A percentile compares a stretch with the other conserved stretches of the same genome.
These are phyloP conservation scores for Myrmecophaga tridactyla DNA, from an alignment of 2,113 vertebrate species.

Conservation along the genomic window DNA sequence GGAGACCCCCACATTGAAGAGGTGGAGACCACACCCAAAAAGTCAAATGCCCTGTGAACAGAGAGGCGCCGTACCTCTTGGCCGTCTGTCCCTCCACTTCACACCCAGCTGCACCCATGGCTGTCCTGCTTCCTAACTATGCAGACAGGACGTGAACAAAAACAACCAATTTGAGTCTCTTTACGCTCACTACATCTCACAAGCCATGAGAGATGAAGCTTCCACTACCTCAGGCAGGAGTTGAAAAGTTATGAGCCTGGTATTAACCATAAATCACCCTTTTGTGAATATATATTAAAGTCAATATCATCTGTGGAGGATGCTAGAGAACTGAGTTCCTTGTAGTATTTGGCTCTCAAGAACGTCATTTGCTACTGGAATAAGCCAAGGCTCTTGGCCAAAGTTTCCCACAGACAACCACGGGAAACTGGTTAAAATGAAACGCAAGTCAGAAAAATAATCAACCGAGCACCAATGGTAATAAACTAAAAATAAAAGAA, in stretches of 20 bases:
- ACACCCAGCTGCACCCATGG: not conserved
- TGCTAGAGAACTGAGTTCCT: not conserved
- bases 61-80: not conserved
- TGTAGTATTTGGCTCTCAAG: not conserved
- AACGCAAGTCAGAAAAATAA: not conserved
- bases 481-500: not conserved
- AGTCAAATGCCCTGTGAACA: fast-evolving
- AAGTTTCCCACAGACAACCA: not conserved
- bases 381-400: not conserved
- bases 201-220: not conserved
- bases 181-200: not conserved
- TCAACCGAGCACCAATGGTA: not conserved
- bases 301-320: slow-evolving; percentile 38
- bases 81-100: not conserved
- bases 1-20: not conserved
- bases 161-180: not conserved
- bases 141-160: not conserved
- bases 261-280: slow-evolving; percentile 30
- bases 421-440: not conserved
- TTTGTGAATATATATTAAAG: slow-evolving; percentile 4
- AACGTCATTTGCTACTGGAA: not conserved
- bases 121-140: too few species aligned
- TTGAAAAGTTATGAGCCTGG: not conserved
- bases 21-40: not conserved
- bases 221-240: not conserved